Base-by-base conservation (phyloP, 1,140 invertebrate genomes). In the Ceratitis capitata region DNA sequence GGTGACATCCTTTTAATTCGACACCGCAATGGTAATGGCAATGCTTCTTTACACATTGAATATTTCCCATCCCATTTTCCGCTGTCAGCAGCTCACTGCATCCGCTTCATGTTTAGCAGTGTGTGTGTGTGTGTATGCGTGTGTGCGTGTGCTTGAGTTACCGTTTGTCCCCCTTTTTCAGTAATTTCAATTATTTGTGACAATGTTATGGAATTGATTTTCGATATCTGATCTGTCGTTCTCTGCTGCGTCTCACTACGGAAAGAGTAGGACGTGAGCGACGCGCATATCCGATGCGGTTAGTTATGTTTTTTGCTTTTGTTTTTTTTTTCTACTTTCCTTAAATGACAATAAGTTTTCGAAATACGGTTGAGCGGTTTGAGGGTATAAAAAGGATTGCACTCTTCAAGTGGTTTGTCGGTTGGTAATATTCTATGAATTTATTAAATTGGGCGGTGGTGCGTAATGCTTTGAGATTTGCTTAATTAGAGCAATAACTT, bases 1-100 rank as follows among this genome's bases (percentile, higher is more conserved):
- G 69, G 35, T 78, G 69, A 78, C 69, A 78, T 78, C 69, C 69
- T 78, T 78, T 78, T 78, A 78, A 78, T 78, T 78, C 69, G 69
- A 78, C 35, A 78, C 69, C 69, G 69, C 69, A 78, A 78, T 78
- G 69, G 69, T 78, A 78, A 78, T 78, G 69, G 69, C 39, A 78
- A 78, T 78, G 69, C 39, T 78, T n/a, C n/a, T n/a, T n/a, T n/a
- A n/a, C n/a, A n/a, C n/a, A n/a, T n/a, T 45, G 69, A 78, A 45
- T 64, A 4, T 35, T 45, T n/a, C n/a, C 23, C 69, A 12, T 10
- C 23, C 32, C 35, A 78, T 32, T 78, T 78, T 47, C 39, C 39
- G 69, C 69, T 45, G 42, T 78, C 69, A 45, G 39, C 39, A 78
- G 39, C 35, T 35, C 69, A 26, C 23, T 39, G 39, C 69, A 78